Conservation (phyloP, 2,888 invertebrate species). For the Gymnoscelis rufifasciata region DNA sequence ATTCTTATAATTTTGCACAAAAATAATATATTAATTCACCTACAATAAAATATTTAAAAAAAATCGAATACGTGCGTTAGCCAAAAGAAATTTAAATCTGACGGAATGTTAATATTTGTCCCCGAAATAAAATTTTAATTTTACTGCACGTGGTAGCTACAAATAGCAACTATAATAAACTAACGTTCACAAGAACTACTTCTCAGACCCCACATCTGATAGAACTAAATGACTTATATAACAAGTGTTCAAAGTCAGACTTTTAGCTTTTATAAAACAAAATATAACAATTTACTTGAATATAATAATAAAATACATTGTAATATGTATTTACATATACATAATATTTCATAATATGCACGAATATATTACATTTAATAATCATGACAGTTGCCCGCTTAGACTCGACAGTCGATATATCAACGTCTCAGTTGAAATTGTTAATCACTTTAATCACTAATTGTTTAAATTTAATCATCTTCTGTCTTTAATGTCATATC, state of each 20-base stretch:
- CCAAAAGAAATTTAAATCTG: conserved; percentile 56
- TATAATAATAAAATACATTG: conserved; percentile 74
- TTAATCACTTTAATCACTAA: background rate
- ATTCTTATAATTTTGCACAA: conserved; percentile 22
- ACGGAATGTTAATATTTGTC: conserved; percentile 70
- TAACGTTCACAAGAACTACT: conserved; percentile 60
- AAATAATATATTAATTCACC: conserved; percentile 24
- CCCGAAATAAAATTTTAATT: conserved; percentile 55
- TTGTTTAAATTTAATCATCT: too few relatives aligned
- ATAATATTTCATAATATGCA: conserved; percentile 73
- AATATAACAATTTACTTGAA: conserved; percentile 70
- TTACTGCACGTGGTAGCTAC: conserved; percentile 55
- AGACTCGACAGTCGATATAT: conserved; percentile 28
- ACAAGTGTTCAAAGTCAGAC: conserved; percentile 78
- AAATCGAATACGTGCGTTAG: conserved; percentile 41
- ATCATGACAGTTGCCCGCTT: conserved; percentile 48
- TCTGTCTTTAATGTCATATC: background rate
- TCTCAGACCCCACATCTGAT: conserved; percentile 66
- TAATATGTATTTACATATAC: conserved; percentile 77
- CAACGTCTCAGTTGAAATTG: conserved; percentile 19
- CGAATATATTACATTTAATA: conserved; percentile 67
- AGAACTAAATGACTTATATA: conserved; percentile 54
- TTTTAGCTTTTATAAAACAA: conserved; percentile 71
- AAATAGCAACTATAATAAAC: conserved; percentile 51
- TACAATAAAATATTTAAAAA: conserved; percentile 26